These are phyloP conservation scores for Zaprionus obscuricornis DNA, from an alignment of 2,888 invertebrate genomes.

Conservation along the genomic window DNA sequence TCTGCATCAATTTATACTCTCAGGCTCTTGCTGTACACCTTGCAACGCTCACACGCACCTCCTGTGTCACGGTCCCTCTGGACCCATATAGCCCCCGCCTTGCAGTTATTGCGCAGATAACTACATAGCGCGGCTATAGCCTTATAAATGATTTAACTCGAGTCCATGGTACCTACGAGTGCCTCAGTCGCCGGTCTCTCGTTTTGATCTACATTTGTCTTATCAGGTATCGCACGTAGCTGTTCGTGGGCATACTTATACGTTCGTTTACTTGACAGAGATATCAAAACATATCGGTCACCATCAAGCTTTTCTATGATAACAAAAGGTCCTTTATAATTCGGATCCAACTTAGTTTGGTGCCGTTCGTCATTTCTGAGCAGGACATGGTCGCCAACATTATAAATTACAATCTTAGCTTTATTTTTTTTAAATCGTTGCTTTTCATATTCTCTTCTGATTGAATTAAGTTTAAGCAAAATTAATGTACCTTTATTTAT, in stretches of 20 bases:
- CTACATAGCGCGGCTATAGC: too few relatives aligned
- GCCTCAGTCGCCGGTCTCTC: constrained; percentile 1
- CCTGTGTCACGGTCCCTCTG: neutral
- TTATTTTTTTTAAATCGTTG: too few relatives aligned
- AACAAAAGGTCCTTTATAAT: neutral
- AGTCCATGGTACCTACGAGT: neutral
- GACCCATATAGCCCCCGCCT: neutral
- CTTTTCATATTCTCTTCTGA: too few relatives aligned
- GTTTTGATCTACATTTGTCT: neutral
- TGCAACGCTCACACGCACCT: too few relatives aligned
- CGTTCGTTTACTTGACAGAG: neutral
- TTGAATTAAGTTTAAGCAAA: constrained; percentile 76
- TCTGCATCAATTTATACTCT: too few relatives aligned
- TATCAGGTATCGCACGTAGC: neutral
- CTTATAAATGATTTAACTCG: neutral
- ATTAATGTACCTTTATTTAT: too few relatives aligned
- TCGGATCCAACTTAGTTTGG: too few relatives aligned
- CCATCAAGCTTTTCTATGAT: neutral
- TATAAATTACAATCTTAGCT: too few relatives aligned
- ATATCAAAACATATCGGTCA: neutral
- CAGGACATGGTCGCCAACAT: too few relatives aligned
- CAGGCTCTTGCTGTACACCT: too few relatives aligned
- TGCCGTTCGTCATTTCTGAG: too few relatives aligned
- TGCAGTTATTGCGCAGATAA: too few relatives aligned
- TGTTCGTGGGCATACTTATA: constrained; percentile 1